Evolutionary conservation across 2,888 invertebrate species (phyloP).

Genomic region (Branchellion lobata): DNA sequence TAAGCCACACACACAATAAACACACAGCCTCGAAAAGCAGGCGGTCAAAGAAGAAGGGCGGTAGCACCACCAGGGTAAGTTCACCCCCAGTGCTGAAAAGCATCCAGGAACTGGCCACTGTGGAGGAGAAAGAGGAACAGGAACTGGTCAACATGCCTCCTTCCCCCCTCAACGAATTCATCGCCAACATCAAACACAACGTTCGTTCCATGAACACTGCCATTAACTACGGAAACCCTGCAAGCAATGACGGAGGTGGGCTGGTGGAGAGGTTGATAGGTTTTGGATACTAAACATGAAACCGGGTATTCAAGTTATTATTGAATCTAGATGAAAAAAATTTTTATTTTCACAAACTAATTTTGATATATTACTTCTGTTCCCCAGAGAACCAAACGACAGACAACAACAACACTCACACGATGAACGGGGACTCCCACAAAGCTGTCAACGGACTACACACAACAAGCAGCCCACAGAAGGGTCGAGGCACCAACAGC

Average conservation of each 20-base stretch:
- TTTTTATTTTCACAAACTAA: no score
- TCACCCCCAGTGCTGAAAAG: slow-evolving; percentile 47
- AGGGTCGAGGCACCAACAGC: no score
- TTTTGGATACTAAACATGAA: no score
- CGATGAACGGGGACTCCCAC: no score
- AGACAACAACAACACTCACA: no score
- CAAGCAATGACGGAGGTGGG: not conserved
- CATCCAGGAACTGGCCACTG: slow-evolving; percentile 49
- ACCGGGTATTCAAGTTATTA: no score
- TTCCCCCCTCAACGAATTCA: slow-evolving; percentile 50
- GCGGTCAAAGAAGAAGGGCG: not conserved
- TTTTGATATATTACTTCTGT: no score
- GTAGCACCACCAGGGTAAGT: slow-evolving; percentile 42
- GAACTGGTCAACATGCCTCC: slow-evolving; percentile 45
- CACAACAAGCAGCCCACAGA: no score
- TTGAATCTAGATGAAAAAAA: not conserved
- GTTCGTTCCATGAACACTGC: slow-evolving; percentile 41
- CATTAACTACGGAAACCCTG: slow-evolving; percentile 36
- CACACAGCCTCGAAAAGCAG: slow-evolving; percentile 21
- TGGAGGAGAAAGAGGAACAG: slow-evolving; percentile 51
- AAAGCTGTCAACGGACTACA: no score
- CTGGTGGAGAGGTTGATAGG: no score
- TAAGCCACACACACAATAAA: not conserved
- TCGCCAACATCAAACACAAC: slow-evolving; percentile 41
- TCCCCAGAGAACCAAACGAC: not conserved